phyloP scores from a whole-genome alignment of 2,113 vertebrate genomes.

The Boulengeromyrus knoepffleri region DNA sequence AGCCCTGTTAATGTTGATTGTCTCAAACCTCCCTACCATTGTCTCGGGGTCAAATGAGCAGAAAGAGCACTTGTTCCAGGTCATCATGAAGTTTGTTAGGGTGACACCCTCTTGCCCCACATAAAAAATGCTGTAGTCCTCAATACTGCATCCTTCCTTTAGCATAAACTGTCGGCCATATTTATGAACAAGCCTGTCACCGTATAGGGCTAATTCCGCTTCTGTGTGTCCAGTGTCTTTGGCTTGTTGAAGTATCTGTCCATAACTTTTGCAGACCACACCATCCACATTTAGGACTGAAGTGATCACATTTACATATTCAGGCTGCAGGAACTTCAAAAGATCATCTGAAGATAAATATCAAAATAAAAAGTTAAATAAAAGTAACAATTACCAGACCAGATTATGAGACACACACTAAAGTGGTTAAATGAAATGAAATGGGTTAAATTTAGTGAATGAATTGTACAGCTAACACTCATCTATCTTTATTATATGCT shows the following conservation, averaged over 20 bases:
- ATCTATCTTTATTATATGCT: not conserved
- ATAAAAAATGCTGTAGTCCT: constrained; percentile 76
- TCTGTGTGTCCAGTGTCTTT: not conserved
- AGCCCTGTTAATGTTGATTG: constrained; percentile 62
- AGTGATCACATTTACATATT: constrained; percentile 67
- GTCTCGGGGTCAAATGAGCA: constrained; percentile 76
- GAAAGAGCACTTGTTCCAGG: constrained; percentile 78
- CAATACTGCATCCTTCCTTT: constrained; percentile 42
- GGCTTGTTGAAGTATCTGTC: constrained; percentile 7
- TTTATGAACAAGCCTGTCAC: constrained; percentile 40
- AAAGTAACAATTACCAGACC: not conserved
- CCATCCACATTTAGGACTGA: constrained; percentile 57
- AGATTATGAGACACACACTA: not conserved
- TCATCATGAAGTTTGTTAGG: constrained; percentile 85
- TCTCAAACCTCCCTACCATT: constrained; percentile 55
- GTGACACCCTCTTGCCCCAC: constrained; percentile 72
- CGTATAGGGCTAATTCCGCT: constrained; percentile 6
- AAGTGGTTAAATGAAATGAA: not conserved
- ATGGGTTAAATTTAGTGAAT: not conserved
- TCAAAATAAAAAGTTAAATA: not conserved
- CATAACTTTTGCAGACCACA: constrained; percentile 37
- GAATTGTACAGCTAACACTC: not conserved
- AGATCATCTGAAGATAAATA: constrained; percentile 55
- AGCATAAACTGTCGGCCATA: constrained; percentile 67
- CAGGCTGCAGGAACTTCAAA: constrained; percentile 38